Base-by-base conservation (phyloP, 1,140 invertebrate genomes). In the Caenorhabditis latens region DNA sequence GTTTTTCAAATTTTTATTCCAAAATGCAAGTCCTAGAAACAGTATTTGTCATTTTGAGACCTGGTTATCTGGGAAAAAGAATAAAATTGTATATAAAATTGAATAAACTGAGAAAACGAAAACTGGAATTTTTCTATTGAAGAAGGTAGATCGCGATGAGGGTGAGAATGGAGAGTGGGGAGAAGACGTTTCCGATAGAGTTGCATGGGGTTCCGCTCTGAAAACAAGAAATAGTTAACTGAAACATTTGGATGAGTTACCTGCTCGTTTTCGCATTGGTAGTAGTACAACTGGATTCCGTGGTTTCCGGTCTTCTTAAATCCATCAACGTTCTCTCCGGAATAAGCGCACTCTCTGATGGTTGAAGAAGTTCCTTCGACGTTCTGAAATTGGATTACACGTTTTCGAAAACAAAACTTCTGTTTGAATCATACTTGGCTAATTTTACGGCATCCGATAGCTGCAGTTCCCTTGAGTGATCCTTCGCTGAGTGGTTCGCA, bases 241-340 rank as follows among this genome's bases (percentile, higher is more conserved):
- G 8, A 5, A 8, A 11, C 0, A 32, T 32, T 40, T 1, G 11
- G 2, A 40, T 21, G 2, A 11, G 5, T 8, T 48, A 85, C 84
- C 71, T 83, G 21, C 65, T 86, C 75, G 63, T 89, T 89, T 21
- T 89, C 48, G 43, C 89, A 90, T 71, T 90, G 89, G 84, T 90
- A 90, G 40, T 88, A 90, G 61, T 85, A 84, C 43, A 88, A 53
- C 16, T 48, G 65, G 32, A 90, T 83, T 55, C 84, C 89, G 55
- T 88, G 88, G 84, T 90, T 90, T 61, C 89, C 89, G 67, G 89
- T 90, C 50, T 89, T 90, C 84, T 90, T 90, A 63, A 67, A 58
- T 21, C 89, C 89, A 48, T 90, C 87, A 40, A 90, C 46, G 32
- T 46, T n/a, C 14, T 84, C 87, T 43, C 86, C 89, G 53, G 88